Evolutionary conservation across 2,113 vertebrate genomes (phyloP), one percentile per base, ranked within the genome.

Genomic region (Calyptomena viridis): DNA sequence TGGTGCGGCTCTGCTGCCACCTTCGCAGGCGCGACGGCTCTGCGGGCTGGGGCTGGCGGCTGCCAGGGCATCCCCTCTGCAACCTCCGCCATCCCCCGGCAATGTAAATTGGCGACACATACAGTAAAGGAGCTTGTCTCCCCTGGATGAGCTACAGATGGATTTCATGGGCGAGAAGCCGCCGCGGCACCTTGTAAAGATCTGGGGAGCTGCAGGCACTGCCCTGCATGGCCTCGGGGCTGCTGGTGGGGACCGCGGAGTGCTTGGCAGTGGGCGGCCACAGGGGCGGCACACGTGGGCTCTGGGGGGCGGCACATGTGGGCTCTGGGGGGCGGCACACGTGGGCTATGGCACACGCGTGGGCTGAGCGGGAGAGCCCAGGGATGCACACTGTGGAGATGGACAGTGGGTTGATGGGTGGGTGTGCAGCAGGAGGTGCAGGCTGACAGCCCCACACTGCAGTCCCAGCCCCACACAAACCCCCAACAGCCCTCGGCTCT

Each of bases 101-200:
- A 8, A 11, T 84, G 5, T 56, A 63, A 96, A 90, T 76, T 9
- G 81, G 74, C 12, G 11, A 8, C 78, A 33, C 78, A 40, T 91
- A 13, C 94, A 71, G 11, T 95, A 81, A 76, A 92, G 89, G 87
- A 79, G 95, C 91, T 92, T 56, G 91, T 95, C 84, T 92, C 56
- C 24, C 25, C 49, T 14, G 77, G 75, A 83, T 75, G 92, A 93
- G 94, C 89, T 93, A 23, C 76, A 55, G 94, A 78, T 78, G 89
- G 90, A 47, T 95, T 93, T 95, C 89, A 75, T 49, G 63, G 87
- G 84, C 22, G 47, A 68, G 86, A 73, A 73, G 75, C 64, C 14
- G 89, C 87, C 40, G 9, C 16, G 5, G 63, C 9, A 2, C 31
- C 13, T 2, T 67, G 50, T 93, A 53, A 81, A 93, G 74, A 84